Conservation (phyloP, 2,888 invertebrate genomes). For the Bruchidius siliquastri region DNA sequence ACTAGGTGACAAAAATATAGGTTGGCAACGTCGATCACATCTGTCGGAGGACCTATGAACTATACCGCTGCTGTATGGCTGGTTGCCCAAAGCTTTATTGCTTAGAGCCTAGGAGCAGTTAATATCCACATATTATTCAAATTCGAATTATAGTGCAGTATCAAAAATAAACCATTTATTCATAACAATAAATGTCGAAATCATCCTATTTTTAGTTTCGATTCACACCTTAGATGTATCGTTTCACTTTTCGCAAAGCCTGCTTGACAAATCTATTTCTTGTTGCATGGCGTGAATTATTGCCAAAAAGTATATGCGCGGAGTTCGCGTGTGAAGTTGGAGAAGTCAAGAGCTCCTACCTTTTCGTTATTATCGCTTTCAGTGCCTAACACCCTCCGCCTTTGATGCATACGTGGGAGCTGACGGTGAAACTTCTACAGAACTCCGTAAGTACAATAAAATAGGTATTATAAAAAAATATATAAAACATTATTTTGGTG, state of each 20-base stretch:
- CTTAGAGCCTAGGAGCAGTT: neutral
- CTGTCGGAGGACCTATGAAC: neutral
- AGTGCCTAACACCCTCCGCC: neutral
- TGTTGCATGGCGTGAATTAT: neutral
- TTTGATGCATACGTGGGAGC: neutral
- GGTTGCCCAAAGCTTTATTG: neutral
- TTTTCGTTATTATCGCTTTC: neutral
- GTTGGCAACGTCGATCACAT: neutral
- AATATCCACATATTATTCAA: neutral
- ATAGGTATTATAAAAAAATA: too few species aligned
- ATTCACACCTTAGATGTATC: neutral
- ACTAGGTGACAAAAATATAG: too few species aligned
- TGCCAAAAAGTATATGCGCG: neutral
- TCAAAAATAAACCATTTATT: neutral
- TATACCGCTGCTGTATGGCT: neutral
- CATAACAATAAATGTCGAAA: neutral
- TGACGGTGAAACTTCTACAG: neutral
- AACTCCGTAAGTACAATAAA: neutral
- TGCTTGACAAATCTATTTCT: neutral
- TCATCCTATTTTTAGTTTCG: neutral
- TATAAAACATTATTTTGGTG: too few species aligned
- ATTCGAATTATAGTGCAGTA: neutral
- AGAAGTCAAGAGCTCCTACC: neutral
- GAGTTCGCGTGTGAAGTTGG: neutral
- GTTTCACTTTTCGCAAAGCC: neutral